Base-by-base conservation (phyloP, 1,140 invertebrate genomes). In the Araneus ventricosus region DNA sequence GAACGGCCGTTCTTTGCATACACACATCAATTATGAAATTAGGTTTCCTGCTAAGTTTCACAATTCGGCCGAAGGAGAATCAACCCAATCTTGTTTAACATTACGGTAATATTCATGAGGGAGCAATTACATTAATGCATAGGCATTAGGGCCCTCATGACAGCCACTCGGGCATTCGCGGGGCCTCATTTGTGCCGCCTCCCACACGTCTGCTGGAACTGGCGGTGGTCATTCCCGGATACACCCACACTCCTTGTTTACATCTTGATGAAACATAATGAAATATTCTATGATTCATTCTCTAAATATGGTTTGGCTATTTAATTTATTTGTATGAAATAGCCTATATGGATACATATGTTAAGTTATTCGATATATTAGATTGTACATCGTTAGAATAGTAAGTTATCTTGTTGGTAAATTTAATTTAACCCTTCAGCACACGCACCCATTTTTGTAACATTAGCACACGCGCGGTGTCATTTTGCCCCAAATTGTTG, bases 91-190 rank as follows among this genome's bases (percentile, higher is more conserved):
- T 34, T 75, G 70, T 75, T 75, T 75, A 75, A 75, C 70, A 34
- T 30, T 34, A 37, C 14, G 34, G 70, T 37, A 75, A 75, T 75
- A 75, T 75, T 75, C 70, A 75, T 75, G 70, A 75, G 41, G 80
- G n/a, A 82, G 80, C 39, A 82, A 82, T 82, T 82, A 82, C 80
- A 39, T 27, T 82, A 82, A 82, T 82, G 80, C n/a, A 82, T 41
- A 82, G 79, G 80, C 39, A 39, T 82, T 41, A n/a, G 80, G n/a
- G 7, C 80, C n/a, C 27, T 10, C 41, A n/a, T 82, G 80, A 82
- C 39, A 52, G 80, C 80, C 27, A 22, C 41, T 24, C 17, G 41
- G 27, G 22, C 14, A 82, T 82, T 82, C 5, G 27, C 8, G 80
- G 41, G 24, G 41, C 39, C n/a, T 24, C 39, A 45, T 30, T 82